A percentile compares a stretch with the other conserved stretches of the same genome.
Conservation (phyloP, 2,113 vertebrate species). For the Aphyosemion australe region DNA sequence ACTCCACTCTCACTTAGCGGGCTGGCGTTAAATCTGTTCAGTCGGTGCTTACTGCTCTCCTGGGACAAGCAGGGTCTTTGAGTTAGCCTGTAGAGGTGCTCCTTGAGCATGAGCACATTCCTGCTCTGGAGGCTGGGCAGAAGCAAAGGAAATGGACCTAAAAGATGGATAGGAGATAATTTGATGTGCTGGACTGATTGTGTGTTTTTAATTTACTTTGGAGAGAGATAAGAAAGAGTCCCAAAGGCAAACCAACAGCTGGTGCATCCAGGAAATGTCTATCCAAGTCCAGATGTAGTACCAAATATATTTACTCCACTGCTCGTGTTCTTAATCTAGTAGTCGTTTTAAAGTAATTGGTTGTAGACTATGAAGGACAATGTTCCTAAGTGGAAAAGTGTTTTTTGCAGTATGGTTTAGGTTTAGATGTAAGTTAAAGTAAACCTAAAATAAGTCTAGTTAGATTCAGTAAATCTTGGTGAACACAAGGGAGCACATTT, state of each 20-base stretch:
- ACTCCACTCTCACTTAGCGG: constrained; percentile 8
- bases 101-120: constrained; percentile 16
- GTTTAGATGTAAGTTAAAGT: neutral
- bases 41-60: constrained; percentile 33
- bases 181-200: constrained; percentile 4
- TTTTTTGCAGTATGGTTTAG: neutral
- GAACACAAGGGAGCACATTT: neutral
- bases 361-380: neutral
- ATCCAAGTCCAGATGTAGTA: constrained; percentile 3
- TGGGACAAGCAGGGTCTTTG: constrained; percentile 27
- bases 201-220: constrained; percentile 15
- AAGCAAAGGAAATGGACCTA: neutral
- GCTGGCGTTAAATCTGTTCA: constrained; percentile 44
- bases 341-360: neutral
- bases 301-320: constrained; percentile 23
- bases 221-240: neutral
- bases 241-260: constrained; percentile 2
- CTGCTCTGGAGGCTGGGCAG: neutral
- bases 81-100: constrained; percentile 16
- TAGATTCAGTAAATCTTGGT: neutral
- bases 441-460: too few relatives aligned
- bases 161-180: constrained; percentile 8
- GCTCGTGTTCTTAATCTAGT: neutral
- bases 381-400: neutral
- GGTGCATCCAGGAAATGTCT: constrained; percentile 16